Percentiles rank a stretch among this genome's conserved stretches.
These are phyloP conservation scores for Diadegma fenestrale DNA, from an alignment of 2,888 invertebrate genomes.

Conservation along the genomic window DNA sequence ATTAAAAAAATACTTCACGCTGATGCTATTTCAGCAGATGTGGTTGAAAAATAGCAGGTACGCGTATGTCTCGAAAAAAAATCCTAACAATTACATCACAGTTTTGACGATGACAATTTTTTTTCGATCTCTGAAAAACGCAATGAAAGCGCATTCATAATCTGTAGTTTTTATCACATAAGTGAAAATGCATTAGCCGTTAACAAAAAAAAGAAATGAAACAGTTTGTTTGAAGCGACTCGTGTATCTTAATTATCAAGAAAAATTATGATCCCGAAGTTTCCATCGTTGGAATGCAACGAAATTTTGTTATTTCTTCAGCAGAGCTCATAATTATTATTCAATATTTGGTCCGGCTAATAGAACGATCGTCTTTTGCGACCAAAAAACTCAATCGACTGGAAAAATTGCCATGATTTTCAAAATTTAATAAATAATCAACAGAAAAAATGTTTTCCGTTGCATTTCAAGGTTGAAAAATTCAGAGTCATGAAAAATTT, in stretches of 20 bases:
- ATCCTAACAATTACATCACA: background rate
- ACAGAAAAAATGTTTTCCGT: no score
- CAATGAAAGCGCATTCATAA: background rate
- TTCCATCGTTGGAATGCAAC: no score
- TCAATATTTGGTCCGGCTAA: no score
- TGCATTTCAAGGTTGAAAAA: no score
- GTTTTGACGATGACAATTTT: background rate
- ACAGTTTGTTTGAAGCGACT: background rate
- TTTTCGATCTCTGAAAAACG: background rate
- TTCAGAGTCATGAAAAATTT: no score
- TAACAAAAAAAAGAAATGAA: background rate
- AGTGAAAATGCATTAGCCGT: background rate
- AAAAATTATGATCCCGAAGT: no score
- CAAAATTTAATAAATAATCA: no score
- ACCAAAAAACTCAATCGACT: no score
- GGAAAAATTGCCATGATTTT: no score
- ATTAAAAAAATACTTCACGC: background rate
- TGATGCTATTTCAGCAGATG: constrained; percentile 71
- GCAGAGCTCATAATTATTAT: no score
- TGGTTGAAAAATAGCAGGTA: background rate
- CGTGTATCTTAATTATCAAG: background rate
- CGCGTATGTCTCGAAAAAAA: background rate
- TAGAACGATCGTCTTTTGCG: no score
- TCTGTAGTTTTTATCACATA: background rate
- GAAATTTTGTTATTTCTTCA: no score